phyloP scores from a whole-genome alignment of 2,113 vertebrate genomes.

The Boulengeromyrus knoepffleri region DNA sequence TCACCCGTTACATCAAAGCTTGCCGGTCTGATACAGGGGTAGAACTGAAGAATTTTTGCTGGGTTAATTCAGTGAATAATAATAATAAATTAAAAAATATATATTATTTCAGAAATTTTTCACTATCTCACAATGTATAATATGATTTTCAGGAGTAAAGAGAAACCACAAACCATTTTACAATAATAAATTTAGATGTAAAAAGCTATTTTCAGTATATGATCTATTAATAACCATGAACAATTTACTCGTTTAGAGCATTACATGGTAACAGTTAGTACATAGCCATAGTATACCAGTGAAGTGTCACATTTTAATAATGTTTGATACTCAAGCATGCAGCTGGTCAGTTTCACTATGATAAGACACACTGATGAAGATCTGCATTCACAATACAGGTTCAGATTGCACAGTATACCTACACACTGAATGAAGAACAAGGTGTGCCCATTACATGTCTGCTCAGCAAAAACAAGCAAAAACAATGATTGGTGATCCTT shows the following conservation, averaged over 20 bases:
- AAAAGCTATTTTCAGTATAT: neutral
- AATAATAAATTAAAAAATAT: too few species aligned
- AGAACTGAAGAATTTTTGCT: neutral
- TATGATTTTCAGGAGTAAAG: neutral
- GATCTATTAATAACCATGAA: neutral
- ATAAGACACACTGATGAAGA: neutral
- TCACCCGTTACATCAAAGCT: neutral
- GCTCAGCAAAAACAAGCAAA: neutral
- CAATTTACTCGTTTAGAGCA: neutral
- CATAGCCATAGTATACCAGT: neutral
- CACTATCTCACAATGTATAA: neutral
- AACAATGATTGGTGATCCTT: neutral
- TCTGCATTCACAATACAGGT: neutral
- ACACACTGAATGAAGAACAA: neutral
- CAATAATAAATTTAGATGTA: neutral
- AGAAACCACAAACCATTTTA: neutral
- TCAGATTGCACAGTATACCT: neutral
- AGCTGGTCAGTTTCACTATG: neutral
- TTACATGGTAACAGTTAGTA: neutral
- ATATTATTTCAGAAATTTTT: neutral
- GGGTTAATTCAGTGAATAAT: neutral
- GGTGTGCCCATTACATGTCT: neutral
- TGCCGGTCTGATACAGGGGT: neutral
- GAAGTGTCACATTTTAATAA: neutral
- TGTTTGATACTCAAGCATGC: neutral